These are phyloP conservation scores for Porphyrio hochstetteri DNA, from an alignment of 2,113 vertebrate species.

Conservation along the genomic window DNA sequence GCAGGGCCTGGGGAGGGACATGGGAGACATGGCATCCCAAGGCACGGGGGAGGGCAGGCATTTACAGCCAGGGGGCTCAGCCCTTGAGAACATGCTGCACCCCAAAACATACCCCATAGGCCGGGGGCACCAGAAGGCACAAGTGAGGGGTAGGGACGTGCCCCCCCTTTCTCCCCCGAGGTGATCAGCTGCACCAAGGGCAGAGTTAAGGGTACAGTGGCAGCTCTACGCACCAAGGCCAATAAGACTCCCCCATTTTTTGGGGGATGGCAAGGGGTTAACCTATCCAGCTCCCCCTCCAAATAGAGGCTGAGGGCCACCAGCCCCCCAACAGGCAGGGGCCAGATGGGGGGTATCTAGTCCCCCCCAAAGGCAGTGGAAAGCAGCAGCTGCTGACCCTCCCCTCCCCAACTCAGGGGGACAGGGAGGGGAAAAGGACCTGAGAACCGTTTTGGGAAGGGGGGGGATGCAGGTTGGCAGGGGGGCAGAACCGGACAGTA, in stretches of 20 bases:
- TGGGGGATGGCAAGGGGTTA: neutral
- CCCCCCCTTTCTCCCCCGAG: too few species aligned
- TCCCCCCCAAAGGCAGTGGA: slow-evolving; percentile 27
- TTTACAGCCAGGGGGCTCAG: neutral
- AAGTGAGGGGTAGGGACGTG: neutral
- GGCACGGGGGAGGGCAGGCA: neutral
- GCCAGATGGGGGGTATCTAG: neutral
- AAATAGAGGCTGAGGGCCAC: fast-evolving
- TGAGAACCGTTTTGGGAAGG: slow-evolving; percentile 10
- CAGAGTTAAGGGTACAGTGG: neutral
- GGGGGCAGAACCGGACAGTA: neutral
- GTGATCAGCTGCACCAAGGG: neutral
- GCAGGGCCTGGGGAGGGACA: neutral
- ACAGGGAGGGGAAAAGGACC: slow-evolving; percentile 12
- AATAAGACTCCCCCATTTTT: neutral
- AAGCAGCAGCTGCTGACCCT: slow-evolving; percentile 38
- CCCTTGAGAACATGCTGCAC: neutral
- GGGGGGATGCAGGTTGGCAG: fast-evolving
- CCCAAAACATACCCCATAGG: neutral
- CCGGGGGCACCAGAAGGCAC: neutral
- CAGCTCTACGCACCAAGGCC: neutral
- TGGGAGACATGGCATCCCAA: neutral
- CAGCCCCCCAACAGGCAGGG: neutral
- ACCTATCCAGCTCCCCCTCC: neutral
- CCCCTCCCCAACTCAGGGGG: neutral